These are phyloP conservation scores for Sebastes umbrosus DNA, from an alignment of 2,797 vertebrate genomes.

Conservation along the genomic window DNA sequence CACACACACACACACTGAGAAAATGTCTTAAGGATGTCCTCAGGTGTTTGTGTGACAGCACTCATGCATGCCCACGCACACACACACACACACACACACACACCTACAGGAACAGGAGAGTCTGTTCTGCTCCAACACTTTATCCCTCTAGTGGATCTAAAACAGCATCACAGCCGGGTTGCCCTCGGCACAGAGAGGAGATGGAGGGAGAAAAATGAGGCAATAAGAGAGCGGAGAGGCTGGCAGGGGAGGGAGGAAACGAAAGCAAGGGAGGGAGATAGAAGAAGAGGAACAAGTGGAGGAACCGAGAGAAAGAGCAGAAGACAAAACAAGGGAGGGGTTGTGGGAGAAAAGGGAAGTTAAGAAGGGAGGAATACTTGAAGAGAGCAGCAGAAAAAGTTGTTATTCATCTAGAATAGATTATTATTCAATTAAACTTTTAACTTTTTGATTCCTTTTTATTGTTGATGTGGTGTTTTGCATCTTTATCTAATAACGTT, in stretches of 20 bases:
- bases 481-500: not conserved
- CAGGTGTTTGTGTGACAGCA: conserved; percentile 24
- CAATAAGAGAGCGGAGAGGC: not conserved
- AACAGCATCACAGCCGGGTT: conserved; percentile 40
- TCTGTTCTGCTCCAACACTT: conserved; percentile 38
- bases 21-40: conserved; percentile 28
- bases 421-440: not conserved
- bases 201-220: conserved; percentile 23
- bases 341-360: conserved; percentile 39
- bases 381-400: not conserved
- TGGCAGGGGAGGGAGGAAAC: conserved; percentile 15
- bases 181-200: conserved; percentile 35
- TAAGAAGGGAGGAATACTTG: not conserved
- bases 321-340: conserved; percentile 44
- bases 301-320: conserved; percentile 21
- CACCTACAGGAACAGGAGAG: not conserved
- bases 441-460: not conserved
- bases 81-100: not conserved
- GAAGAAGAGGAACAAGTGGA: conserved; percentile 27
- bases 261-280: conserved; percentile 27
- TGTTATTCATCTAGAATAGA: not conserved
- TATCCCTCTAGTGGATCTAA: conserved; percentile 35
- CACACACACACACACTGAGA: not conserved
- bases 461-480: not conserved
- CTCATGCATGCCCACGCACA: not conserved